These are phyloP conservation scores for Mystacornis crossleyi DNA, from an alignment of 2,113 vertebrate species.

Conservation along the genomic window DNA sequence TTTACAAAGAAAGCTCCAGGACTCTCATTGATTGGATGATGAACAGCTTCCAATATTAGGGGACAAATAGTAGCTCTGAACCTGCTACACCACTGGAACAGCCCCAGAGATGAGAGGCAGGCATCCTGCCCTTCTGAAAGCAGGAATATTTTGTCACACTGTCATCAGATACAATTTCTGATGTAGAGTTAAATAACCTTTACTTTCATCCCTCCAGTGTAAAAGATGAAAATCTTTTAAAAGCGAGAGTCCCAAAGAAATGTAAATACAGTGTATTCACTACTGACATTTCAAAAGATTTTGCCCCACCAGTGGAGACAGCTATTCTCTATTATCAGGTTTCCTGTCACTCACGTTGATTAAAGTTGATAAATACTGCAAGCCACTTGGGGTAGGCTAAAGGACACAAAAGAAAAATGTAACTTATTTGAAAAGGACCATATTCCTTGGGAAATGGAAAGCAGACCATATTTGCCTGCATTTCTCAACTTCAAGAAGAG, in stretches of 20 bases:
- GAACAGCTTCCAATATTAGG: neutral
- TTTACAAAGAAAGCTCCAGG: neutral
- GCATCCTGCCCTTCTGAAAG: neutral
- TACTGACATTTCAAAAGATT: constrained; percentile 78
- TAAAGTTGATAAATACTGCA: constrained; percentile 74
- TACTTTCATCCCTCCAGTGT: constrained; percentile 67
- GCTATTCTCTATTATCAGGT: constrained; percentile 69
- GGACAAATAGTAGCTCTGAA: neutral
- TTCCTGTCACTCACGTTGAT: constrained; percentile 78
- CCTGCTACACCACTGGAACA: neutral
- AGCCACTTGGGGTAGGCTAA: constrained; percentile 52
- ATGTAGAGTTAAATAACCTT: constrained; percentile 70
- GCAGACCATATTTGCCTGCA: neutral
- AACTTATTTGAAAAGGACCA: constrained; percentile 55
- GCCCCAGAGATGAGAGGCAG: neutral
- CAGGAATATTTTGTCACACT: constrained; percentile 10
- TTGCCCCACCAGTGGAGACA: constrained; percentile 59
- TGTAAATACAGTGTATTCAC: constrained; percentile 75
- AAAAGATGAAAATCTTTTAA: constrained; percentile 73
- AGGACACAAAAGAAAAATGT: constrained; percentile 55
- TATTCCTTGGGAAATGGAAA: constrained; percentile 29
- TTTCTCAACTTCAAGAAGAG: neutral
- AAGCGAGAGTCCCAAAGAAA: constrained; percentile 71
- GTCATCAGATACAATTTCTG: constrained; percentile 52
- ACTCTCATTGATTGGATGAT: neutral